These are phyloP conservation scores for Adelognathus sp. DNA, from an alignment of 2,888 invertebrate genomes.

Conservation along the genomic window DNA sequence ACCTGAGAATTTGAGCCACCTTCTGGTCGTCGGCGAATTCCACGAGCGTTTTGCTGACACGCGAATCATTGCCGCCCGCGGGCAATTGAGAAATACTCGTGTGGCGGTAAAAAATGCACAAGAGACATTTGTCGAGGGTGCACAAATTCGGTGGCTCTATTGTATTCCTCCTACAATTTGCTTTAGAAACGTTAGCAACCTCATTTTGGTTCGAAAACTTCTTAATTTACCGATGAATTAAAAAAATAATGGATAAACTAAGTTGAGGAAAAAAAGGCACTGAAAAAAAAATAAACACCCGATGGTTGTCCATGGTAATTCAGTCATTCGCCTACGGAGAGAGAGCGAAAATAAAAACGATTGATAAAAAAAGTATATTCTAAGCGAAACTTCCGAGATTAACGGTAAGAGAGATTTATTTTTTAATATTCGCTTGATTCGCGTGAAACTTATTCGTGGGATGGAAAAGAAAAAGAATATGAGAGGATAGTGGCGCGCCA, in stretches of 20 bases:
- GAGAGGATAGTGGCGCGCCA: slow-evolving; percentile 1
- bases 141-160: slow-evolving; percentile 29
- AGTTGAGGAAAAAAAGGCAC: background rate
- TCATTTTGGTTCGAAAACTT: slow-evolving; percentile 14
- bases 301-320: slow-evolving; percentile 41
- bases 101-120: background rate
- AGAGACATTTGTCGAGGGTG: background rate
- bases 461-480: slow-evolving; percentile 16
- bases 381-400: slow-evolving; percentile 66
- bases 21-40: slow-evolving; percentile 12
- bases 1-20: slow-evolving; percentile 73
- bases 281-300: slow-evolving; percentile 4
- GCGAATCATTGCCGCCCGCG: too few species aligned
- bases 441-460: slow-evolving; percentile 59
- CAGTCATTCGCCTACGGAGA: slow-evolving; percentile 47
- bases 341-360: slow-evolving; percentile 26
- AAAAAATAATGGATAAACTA: background rate
- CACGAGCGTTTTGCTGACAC: background rate
- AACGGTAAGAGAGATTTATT: slow-evolving; percentile 73
- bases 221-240: slow-evolving; percentile 9
- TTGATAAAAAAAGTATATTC: slow-evolving; percentile 41
- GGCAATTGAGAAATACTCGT: background rate
- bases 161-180: slow-evolving; percentile 25
- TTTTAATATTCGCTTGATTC: slow-evolving; percentile 71
- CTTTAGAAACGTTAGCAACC: slow-evolving; percentile 13